Base-by-base conservation (phyloP, 2,113 vertebrate species). In the Aphelocoma coerulescens region DNA sequence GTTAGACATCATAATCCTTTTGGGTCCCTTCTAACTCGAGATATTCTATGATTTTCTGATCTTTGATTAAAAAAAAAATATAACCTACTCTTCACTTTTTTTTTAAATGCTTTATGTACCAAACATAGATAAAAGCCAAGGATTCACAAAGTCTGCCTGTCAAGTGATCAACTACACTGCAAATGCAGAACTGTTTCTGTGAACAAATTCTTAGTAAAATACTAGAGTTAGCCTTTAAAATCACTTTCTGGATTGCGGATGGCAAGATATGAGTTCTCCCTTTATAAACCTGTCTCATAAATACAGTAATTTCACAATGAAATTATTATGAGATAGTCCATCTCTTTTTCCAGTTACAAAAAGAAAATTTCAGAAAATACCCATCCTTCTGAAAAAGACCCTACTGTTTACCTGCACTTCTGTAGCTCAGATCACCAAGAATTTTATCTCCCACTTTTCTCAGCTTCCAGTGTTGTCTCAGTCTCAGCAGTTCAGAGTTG, bases 361-460 rank as follows among this genome's bases (percentile, higher is more conserved):
- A 77, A 21, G 26, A 19, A 6, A 27, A 10, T 11, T 4, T 8
- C 6, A 12, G 46, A 46, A 58, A 74, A 57, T 14, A 63, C 3
- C n/a, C 24, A 15, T 74, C 88, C 27, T 13, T 61, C 19, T 63
- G 27, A 19, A 57, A 62, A 69, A 76, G 28, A 66, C 15, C 19
- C 13, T 12, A 13, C 39, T 66, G 39, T 44, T 77, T 96, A 99
- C 99, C 99, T 97, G 99, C 99, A 39, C 99, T 99, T 95, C 99
- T 98, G 97, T 99, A 99, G 97, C 99, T 99, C 88, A 99, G 98
- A 89, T 99, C 99, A 4, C 99, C 99, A 52, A 99, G 98, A 89
- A 99, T 99, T 98, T 99, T 99, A 97, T 99, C 99, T 65, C 99
- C 99, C 14, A 99, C 98, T 98, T 99, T 99, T 78, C 99, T 99